Percentiles rank a stretch among this genome's conserved stretches.
phyloP scores from a whole-genome alignment of 1,140 invertebrate species.

The Heliothis virescens region DNA sequence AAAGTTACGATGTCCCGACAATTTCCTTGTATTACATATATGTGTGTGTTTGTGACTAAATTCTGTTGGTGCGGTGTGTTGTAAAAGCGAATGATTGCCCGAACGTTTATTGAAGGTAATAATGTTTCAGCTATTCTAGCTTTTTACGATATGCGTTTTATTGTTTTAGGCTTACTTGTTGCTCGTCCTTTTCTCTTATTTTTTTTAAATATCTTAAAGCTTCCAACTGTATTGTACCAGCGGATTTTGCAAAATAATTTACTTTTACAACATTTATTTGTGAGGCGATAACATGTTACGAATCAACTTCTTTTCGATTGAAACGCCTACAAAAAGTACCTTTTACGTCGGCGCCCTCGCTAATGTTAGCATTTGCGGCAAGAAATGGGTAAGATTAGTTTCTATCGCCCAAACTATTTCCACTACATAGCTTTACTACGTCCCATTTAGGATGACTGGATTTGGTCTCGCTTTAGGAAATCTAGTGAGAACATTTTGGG shows the following conservation, averaged over 20 bases:
- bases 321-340: too few species aligned
- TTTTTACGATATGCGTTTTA: too few species aligned
- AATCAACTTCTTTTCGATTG: not conserved
- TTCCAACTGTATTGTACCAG: too few species aligned
- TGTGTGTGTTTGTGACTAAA: not conserved
- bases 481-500: not conserved
- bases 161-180: too few species aligned
- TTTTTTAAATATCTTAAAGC: too few species aligned
- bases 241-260: too few species aligned
- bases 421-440: not conserved
- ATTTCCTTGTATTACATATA: not conserved
- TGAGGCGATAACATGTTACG: not conserved
- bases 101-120: not conserved
- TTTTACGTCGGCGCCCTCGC: not conserved
- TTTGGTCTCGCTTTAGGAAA: not conserved
- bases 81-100: conserved; percentile 47
- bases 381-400: conserved; percentile 8
- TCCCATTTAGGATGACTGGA: not conserved
- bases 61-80: conserved; percentile 10
- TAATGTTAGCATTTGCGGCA: conserved; percentile 6
- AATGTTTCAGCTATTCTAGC: too few species aligned
- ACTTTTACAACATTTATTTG: too few species aligned
- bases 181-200: too few species aligned
- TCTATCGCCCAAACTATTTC: not conserved
- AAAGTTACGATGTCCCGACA: conserved; percentile 17